phyloP scores from a whole-genome alignment of 2,888 invertebrate species.

The Mythimna loreyi region DNA sequence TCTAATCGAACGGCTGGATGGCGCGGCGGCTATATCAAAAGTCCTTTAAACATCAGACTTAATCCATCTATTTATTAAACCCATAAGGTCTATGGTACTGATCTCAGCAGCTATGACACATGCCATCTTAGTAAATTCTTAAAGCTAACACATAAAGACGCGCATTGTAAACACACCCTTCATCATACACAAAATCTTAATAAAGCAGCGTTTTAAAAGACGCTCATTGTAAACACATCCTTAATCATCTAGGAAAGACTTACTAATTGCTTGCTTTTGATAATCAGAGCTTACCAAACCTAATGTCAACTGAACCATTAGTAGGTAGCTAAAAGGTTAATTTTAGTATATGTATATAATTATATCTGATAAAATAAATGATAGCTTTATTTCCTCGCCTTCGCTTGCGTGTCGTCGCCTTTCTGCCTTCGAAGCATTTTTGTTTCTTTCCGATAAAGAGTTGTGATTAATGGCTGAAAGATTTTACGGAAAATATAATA shows the following conservation, averaged over 20 bases:
- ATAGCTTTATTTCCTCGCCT: background rate
- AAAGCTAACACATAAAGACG: background rate
- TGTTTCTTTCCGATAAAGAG: slow-evolving; percentile 43
- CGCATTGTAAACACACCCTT: background rate
- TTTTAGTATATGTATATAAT: background rate
- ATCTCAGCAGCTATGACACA: background rate
- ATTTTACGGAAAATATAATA: slow-evolving; percentile 1
- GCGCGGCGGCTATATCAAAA: background rate
- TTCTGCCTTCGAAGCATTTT: slow-evolving; percentile 48
- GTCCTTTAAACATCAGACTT: background rate
- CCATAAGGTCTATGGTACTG: background rate
- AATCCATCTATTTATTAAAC: background rate
- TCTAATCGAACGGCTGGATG: too few relatives aligned
- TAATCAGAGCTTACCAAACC: background rate
- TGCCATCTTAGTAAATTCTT: background rate
- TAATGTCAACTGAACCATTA: background rate
- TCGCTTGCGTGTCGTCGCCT: slow-evolving; percentile 21
- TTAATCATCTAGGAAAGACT: background rate
- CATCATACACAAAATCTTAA: too few relatives aligned
- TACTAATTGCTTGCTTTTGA: background rate
- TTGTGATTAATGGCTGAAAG: slow-evolving; percentile 45
- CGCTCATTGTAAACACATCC: background rate
- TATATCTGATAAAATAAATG: slow-evolving; percentile 2
- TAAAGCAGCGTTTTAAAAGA: background rate
- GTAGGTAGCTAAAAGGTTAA: slow-evolving; percentile 5